Evolutionary conservation across 2,113 vertebrate genomes (phyloP), one percentile per base, ranked within the genome.

Genomic region (Coptodon rendalli): DNA sequence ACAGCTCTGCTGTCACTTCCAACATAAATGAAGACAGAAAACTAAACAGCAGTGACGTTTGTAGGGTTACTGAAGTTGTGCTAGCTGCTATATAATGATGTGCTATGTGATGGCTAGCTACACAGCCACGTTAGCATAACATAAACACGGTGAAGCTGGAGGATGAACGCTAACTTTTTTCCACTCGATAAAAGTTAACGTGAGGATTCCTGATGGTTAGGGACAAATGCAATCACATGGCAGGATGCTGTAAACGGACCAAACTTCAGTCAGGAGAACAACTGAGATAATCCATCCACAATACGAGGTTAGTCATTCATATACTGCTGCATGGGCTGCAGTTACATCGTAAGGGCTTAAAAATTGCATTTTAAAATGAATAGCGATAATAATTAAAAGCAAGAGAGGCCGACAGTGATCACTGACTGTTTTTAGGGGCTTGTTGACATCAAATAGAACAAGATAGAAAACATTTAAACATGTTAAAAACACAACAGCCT

Each of bases 181-280:
- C 16, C 16, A 61, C 57, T 61, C 0, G 0, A 19, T 61, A 61
- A 61, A 61, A 61, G 57, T 31, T 61, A 61, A 4, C 1, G 0
- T 34, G 57, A 61, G 0, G 5, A 8, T 19, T 61, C 16, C 29
- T 4, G 29, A 10, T 31, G 0, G 22, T 56, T 3, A 56, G 22
- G 2, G 4, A 13, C 54, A 14, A 56, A 56, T 56, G 0, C 0
- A 56, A 0, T 57, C 0, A 0, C 54, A 27, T 27, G 4, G 22
- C 54, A 56, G 54, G 54, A 56, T 27, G 54, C 12, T 56, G 54
- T 53, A 56, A 7, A 24, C 0, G 2, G 14, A 9, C 56, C 56
- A 31, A 31, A 59, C 56, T 16, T 59, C 16, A 19, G 9, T 2
- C 16, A 61, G 57, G 29, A 59, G 19, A 53, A 53, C 19, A 53